phyloP scores from a whole-genome alignment of 2,797 vertebrate species.

The Diceros bicornis region DNA sequence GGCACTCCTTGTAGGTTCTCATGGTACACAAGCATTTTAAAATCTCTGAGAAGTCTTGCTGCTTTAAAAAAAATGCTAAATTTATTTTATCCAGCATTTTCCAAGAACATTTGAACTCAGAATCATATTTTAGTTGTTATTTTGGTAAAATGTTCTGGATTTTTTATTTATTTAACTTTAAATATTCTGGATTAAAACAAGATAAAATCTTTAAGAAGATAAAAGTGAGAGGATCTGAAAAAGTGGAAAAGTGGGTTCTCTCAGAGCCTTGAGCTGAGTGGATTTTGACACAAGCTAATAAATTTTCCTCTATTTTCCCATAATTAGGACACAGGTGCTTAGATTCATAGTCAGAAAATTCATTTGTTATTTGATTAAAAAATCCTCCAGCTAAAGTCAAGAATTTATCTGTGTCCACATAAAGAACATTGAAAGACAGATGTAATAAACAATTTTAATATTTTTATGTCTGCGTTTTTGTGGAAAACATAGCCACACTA shows the following conservation, averaged over 20 bases:
- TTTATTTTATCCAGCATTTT: slow-evolving; percentile 33
- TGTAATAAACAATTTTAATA: slow-evolving; percentile 47
- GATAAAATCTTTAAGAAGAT: not conserved
- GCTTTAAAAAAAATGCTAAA: not conserved
- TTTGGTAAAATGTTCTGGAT: too few relatives aligned
- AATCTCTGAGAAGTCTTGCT: slow-evolving; percentile 14
- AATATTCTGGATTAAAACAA: slow-evolving; percentile 50
- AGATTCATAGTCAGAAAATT: slow-evolving; percentile 14
- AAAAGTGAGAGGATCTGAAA: not conserved
- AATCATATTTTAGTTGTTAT: slow-evolving; percentile 47
- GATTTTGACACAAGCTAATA: not conserved
- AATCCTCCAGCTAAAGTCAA: slow-evolving; percentile 37
- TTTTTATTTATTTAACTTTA: too few relatives aligned
- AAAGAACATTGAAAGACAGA: slow-evolving; percentile 39
- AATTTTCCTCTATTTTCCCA: slow-evolving; percentile 20
- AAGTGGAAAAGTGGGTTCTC: not conserved
- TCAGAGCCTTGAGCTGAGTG: not conserved
- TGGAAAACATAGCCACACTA: not conserved
- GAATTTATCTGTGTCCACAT: slow-evolving; percentile 37
- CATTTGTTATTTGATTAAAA: slow-evolving; percentile 34
- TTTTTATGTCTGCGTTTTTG: slow-evolving; percentile 27
- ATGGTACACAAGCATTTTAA: not conserved
- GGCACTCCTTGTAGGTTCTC: not conserved
- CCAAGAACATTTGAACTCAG: not conserved
- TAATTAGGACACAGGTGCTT: slow-evolving; percentile 47